Evolutionary conservation across 2,797 vertebrate genomes (phyloP).

Genomic region (Dendrocincla tyrannina): DNA sequence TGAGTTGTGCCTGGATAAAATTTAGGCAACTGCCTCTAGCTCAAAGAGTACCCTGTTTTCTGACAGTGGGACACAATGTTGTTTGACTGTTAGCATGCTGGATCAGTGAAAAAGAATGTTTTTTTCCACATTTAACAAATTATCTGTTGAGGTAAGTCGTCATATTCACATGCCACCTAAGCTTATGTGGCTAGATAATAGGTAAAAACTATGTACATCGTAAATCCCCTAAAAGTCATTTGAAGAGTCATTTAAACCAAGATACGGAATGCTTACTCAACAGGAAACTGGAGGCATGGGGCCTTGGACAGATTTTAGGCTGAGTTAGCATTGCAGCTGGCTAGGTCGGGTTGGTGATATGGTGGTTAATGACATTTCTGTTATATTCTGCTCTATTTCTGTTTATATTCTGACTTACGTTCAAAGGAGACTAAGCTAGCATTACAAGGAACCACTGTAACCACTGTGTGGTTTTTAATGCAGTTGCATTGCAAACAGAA

Average conservation of each 20-base stretch:
- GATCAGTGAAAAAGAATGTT: background rate
- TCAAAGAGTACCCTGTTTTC: background rate
- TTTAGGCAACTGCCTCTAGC: background rate
- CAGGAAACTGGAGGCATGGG: background rate
- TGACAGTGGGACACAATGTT: background rate
- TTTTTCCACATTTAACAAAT: background rate
- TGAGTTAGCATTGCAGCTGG: background rate
- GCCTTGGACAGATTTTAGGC: background rate
- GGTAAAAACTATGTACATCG: background rate
- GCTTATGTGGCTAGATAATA: background rate
- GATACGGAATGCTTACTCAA: background rate
- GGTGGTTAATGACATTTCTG: background rate
- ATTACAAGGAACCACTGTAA: background rate
- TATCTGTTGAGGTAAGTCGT: background rate
- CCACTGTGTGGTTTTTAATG: background rate
- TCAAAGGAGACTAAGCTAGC: background rate
- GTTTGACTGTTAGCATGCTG: background rate
- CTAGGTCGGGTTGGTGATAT: background rate
- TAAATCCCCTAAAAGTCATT: background rate
- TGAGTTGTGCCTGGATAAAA: background rate
- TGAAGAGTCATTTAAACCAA: background rate
- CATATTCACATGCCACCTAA: background rate
- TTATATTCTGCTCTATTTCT: background rate
- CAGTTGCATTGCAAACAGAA: background rate
- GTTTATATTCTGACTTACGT: background rate